Base-by-base conservation (phyloP, 2,888 invertebrate genomes). In the Perizoma affinitatum region DNA sequence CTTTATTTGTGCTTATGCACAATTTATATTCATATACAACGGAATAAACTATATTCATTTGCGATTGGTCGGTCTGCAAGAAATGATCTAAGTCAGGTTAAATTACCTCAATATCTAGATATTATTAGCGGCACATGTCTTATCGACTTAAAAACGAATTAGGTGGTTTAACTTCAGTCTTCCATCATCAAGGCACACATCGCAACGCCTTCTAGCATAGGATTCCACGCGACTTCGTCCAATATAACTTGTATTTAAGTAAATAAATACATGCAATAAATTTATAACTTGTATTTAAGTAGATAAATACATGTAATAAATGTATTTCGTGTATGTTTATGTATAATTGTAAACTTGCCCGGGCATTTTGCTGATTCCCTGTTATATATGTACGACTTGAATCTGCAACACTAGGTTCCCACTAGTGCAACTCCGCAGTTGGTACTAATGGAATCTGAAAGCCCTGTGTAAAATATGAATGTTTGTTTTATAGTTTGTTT, bases 141-240 rank as follows among this genome's bases (percentile, higher is more conserved):
- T 45, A 48, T 43, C 40, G 55, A 61, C 51, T 53, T 47, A 41
- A 49, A 58, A 63, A 58, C 63, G 63, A 63, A 63, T 52, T 49
- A 63, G 57, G 45, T 45, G 36, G 4, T 22, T 33, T 48, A 33
- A 45, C 36, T 40, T 8, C 9, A 46, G 61, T 63, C 63, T 63
- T 63, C 63, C 63, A 62, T 47, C 49, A 38, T 5, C n/a, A 22
- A 54, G 33, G 52, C 48, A 22, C 48, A 11, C 50, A 50, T 38
- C 44, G 58, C 50, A 46, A 62, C 63, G 67, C 69, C 68, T 66
- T 70, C 47, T 72, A 75, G 75, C 58, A 73, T 75, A 79, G 75
- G 66, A 70, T 72, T 73, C 75, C 79, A 77, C 78, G 80, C 79
- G 76, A 81, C 82, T 84, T 82, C 86, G 87, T 87, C 87, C 87